Conservation (phyloP, 2,113 vertebrate species). For the Ciconia stormi region DNA sequence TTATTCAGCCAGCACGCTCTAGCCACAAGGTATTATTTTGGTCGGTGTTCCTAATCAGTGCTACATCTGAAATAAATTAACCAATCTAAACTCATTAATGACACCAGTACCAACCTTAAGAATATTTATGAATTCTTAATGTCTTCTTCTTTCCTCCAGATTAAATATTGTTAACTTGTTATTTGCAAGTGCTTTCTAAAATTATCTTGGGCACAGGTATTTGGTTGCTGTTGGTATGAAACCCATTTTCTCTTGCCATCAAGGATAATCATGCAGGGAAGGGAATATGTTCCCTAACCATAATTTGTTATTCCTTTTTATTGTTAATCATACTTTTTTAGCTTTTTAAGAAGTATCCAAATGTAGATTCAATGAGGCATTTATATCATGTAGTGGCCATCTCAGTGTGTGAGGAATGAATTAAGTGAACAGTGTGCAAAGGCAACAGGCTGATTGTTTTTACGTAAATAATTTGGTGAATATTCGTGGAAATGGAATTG, state of each 20-base stretch:
- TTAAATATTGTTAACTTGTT: constrained; percentile 25
- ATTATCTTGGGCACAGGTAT: not conserved
- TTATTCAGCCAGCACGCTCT: not conserved
- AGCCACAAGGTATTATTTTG: constrained; percentile 1
- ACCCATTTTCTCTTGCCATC: not conserved
- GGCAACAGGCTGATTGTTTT: not conserved
- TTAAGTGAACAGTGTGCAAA: not conserved
- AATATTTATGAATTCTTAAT: not conserved
- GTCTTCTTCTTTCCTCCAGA: not conserved
- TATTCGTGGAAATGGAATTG: not conserved
- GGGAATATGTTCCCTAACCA: not conserved
- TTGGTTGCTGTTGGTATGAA: not conserved
- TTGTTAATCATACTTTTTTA: not conserved
- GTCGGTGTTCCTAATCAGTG: not conserved
- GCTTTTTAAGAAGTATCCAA: not conserved
- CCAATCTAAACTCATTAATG: not conserved
- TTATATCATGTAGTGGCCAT: not conserved
- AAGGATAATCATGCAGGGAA: not conserved
- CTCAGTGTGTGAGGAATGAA: not conserved
- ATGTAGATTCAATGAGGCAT: not conserved
- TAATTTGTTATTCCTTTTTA: not conserved
- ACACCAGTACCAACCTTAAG: not conserved
- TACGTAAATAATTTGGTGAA: not conserved
- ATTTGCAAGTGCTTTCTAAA: not conserved
- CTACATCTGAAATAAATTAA: constrained; percentile 30